Conservation (phyloP, 35 echinoderm and acorn worm species). For the Diadema setosum region DNA sequence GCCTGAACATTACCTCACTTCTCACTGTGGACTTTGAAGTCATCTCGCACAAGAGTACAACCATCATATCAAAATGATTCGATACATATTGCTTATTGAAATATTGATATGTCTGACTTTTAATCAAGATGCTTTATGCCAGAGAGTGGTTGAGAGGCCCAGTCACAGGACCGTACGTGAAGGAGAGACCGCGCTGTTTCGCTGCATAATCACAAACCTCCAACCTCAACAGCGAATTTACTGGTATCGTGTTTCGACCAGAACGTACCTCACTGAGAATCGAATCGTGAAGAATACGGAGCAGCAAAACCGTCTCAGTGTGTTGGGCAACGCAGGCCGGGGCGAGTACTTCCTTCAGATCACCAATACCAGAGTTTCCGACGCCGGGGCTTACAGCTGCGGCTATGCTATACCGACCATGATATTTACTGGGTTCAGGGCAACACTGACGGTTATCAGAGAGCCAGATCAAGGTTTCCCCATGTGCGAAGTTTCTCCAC, state of each 20-base stretch:
- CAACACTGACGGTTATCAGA: background rate
- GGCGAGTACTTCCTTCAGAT: slow-evolving; percentile 31
- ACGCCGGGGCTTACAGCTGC: slow-evolving; percentile 39
- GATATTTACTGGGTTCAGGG: background rate
- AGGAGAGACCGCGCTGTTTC: slow-evolving; percentile 3
- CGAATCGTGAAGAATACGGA: background rate
- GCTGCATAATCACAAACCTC: slow-evolving; percentile 14
- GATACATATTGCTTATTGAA: too few relatives aligned
- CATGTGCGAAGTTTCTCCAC: slow-evolving; percentile 19
- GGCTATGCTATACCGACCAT: background rate
- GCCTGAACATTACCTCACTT: too few relatives aligned
- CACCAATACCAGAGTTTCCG: background rate
- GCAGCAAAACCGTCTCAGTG: background rate
- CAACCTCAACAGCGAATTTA: background rate
- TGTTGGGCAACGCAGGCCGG: background rate
- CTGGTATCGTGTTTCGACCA: background rate
- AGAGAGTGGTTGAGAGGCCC: background rate
- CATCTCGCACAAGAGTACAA: too few relatives aligned
- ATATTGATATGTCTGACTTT: too few relatives aligned
- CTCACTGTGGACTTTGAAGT: too few relatives aligned
- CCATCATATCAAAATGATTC: too few relatives aligned
- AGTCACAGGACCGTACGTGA: background rate
- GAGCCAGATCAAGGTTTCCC: slow-evolving; percentile 36
- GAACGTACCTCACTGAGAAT: slow-evolving; percentile 10
- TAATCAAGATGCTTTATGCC: background rate